Evolutionary conservation across 2,113 vertebrate species (phyloP).

Genomic region (Dolichallabes microphthalmus): DNA sequence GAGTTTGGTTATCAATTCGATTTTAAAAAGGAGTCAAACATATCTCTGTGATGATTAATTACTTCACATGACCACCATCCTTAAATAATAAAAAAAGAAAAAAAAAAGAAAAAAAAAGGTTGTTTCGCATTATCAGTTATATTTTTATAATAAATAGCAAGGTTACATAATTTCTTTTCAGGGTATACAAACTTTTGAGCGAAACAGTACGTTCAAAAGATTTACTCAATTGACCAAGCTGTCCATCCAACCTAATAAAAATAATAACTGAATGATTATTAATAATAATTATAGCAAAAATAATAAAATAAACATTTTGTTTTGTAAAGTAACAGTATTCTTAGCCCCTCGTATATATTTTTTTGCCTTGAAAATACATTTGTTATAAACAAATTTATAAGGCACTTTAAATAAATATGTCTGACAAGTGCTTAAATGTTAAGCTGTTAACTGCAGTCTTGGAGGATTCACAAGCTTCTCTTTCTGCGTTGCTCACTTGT

Average conservation of each 20-base stretch:
- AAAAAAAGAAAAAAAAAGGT: too few species aligned
- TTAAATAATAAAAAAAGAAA: too few species aligned
- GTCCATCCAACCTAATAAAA: background rate
- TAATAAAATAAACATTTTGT: background rate
- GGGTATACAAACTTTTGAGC: too few species aligned
- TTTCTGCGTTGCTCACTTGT: slow-evolving; percentile 19
- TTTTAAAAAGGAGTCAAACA: too few species aligned
- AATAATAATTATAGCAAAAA: background rate
- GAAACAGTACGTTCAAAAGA: too few species aligned
- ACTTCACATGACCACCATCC: too few species aligned
- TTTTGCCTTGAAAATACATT: background rate
- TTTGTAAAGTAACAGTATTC: background rate
- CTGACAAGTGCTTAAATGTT: too few species aligned
- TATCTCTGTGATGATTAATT: too few species aligned
- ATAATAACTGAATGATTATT: background rate
- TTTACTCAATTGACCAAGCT: background rate
- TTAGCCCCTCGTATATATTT: background rate
- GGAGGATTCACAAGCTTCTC: background rate
- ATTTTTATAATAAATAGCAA: too few species aligned
- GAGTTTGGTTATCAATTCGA: too few species aligned
- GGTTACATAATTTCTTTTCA: too few species aligned
- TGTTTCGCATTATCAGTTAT: too few species aligned
- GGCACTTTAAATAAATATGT: background rate
- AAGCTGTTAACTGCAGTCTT: background rate
- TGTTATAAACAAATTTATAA: background rate